Evolutionary conservation across 2,113 vertebrate species (phyloP), one percentile per base, ranked within the genome.

Genomic region (Nematolebias whitei): DNA sequence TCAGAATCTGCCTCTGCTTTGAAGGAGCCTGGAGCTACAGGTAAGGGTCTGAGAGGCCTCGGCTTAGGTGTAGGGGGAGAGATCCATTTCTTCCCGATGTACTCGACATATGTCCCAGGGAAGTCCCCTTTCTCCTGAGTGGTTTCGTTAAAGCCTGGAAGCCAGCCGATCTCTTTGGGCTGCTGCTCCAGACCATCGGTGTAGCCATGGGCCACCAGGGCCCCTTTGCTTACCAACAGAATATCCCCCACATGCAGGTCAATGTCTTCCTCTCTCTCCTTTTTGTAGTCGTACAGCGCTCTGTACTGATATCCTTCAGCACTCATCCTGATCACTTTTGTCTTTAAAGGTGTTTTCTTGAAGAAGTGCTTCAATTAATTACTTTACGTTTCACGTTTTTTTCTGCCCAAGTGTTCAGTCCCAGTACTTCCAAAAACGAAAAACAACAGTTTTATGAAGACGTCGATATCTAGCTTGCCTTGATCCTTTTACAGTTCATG

Each of bases 61-160:
- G 97, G 97, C 85, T 99, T 99, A 1, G 97, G 97, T 19, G 96
- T 98, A 0, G 98, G 97, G 19, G 96, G 98, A 1, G 95, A 95
- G 82, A 98, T 96, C 88, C 92, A 95, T 84, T 95, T 98, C 88
- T 93, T 96, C 71, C 96, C 96, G 11, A 98, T 90, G 79, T 95
- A 99, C 87, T 99, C 97, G 19, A 99, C 98, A 0, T 99, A 99
- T 22, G 98, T 99, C 86, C 98, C 97, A 2, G 98, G 98, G 79
- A 99, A 99, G 91, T 99, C 97, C 4, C 98, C 98, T 16, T 96
- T 95, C 83, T 96, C 96, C 74, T 96, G 96, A 3, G 96, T 98
- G 68, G 92, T 98, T 93, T 98, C 96, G 44, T 99, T 99, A 77
- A 93, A 95, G 79, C 98, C 98, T 56, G 94, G 95, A 54, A 99